These are phyloP conservation scores for Plotosus lineatus DNA, from an alignment of 2,113 vertebrate genomes.

Conservation along the genomic window DNA sequence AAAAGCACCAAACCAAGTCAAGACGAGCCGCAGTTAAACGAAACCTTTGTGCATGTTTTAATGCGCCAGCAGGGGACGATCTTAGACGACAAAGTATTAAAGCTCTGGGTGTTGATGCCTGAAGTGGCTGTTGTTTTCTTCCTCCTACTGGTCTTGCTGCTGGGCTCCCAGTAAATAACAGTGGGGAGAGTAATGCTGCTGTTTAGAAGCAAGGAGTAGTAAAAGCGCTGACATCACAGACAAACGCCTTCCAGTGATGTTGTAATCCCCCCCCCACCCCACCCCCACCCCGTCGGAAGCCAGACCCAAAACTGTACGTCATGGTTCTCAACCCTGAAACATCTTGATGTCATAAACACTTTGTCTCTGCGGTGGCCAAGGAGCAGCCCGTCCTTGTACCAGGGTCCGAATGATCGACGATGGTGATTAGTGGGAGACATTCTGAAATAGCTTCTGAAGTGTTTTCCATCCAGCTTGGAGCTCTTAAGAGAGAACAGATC, in stretches of 20 bases:
- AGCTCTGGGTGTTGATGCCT: neutral
- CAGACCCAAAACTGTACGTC: slow-evolving; percentile 57
- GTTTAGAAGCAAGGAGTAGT: slow-evolving; percentile 52
- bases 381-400: neutral
- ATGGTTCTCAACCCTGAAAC: slow-evolving; percentile 62
- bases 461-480: neutral
- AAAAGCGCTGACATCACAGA: slow-evolving; percentile 69
- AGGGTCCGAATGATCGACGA: neutral
- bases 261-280: slow-evolving; percentile 63
- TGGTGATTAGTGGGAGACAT: neutral
- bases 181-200: slow-evolving; percentile 61
- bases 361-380: neutral
- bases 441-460: neutral
- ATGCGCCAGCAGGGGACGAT: slow-evolving; percentile 69
- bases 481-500: neutral
- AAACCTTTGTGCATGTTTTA: slow-evolving; percentile 34
- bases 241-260: slow-evolving; percentile 59
- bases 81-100: slow-evolving; percentile 43
- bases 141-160: slow-evolving; percentile 25
- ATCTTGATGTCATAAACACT: slow-evolving; percentile 25
- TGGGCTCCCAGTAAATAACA: slow-evolving; percentile 53
- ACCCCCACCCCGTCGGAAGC: slow-evolving; percentile 22
- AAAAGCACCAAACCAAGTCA: too few relatives aligned
- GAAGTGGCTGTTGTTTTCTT: slow-evolving; percentile 25
- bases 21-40: neutral